Evolutionary conservation across 2,888 invertebrate species (phyloP).

Genomic region (Leptopilina myrica): DNA sequence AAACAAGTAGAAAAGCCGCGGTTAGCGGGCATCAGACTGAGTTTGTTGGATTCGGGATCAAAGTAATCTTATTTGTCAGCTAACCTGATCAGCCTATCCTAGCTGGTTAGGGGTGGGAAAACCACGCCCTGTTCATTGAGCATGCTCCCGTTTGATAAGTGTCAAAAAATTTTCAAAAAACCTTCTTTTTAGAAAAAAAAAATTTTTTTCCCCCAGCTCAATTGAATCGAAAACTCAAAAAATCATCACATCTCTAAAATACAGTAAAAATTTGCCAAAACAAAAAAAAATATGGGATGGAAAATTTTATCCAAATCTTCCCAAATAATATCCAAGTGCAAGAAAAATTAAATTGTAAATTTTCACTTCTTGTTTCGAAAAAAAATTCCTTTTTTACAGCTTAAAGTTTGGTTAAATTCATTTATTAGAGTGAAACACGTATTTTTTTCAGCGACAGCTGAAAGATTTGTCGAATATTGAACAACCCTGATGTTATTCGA

Average conservation of each 20-base stretch:
- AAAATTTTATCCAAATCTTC: not conserved
- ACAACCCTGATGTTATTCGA: slow-evolving; percentile 71
- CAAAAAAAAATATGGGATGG: not conserved
- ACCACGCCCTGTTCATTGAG: slow-evolving; percentile 72
- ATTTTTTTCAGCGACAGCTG: slow-evolving; percentile 43
- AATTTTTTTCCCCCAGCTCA: not conserved
- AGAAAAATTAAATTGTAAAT: not conserved
- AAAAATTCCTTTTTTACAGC: not conserved
- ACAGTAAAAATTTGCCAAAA: not conserved
- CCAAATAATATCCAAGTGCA: not conserved
- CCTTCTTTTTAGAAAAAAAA: not conserved
- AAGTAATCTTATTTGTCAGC: slow-evolving; percentile 75
- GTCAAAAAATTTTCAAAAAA: slow-evolving; percentile 26
- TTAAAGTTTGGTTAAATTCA: slow-evolving; percentile 25
- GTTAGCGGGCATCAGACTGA: slow-evolving; percentile 73
- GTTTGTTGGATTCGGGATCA: slow-evolving; percentile 77
- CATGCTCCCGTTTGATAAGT: slow-evolving; percentile 19
- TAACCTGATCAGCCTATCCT: slow-evolving; percentile 74
- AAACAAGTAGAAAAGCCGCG: slow-evolving; percentile 65
- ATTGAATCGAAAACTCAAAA: not conserved
- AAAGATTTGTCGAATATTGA: slow-evolving; percentile 65
- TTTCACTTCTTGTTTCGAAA: not conserved
- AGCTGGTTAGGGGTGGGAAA: slow-evolving; percentile 69
- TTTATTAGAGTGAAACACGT: slow-evolving; percentile 41
- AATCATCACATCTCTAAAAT: not conserved